Conservation (phyloP, 2,888 invertebrate genomes). For the Watsonalla cultraria region DNA sequence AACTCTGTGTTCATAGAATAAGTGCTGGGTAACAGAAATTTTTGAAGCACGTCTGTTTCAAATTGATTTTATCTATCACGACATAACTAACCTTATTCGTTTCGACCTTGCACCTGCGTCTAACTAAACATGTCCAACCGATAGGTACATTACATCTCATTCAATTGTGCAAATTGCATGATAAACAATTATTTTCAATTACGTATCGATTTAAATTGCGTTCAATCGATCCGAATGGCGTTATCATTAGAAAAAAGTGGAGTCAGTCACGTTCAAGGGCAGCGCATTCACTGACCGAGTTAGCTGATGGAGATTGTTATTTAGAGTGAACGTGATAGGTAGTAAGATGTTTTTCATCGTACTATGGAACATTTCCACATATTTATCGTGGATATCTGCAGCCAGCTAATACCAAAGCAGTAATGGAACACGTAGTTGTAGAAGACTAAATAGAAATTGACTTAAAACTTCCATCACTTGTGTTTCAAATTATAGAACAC, state of each 20-base stretch:
- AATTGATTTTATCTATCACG: slow-evolving; percentile 34
- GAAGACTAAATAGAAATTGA: not conserved
- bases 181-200: slow-evolving; percentile 14
- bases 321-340: slow-evolving; percentile 13
- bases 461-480: not conserved
- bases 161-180: slow-evolving; percentile 14
- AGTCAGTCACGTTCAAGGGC: slow-evolving; percentile 58
- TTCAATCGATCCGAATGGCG: not conserved
- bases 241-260: slow-evolving; percentile 24
- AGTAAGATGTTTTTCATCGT: not conserved
- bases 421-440: no score
- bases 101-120: slow-evolving; percentile 39
- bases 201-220: slow-evolving; percentile 6
- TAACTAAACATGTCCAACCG: slow-evolving; percentile 7
- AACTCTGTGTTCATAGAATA: slow-evolving; percentile 4
- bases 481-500: no score
- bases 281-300: slow-evolving; percentile 54
- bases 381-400: no score
- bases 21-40: not conserved
- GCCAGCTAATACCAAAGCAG: no score
- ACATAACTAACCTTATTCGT: slow-evolving; percentile 34
- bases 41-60: slow-evolving; percentile 8
- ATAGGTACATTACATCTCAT: not conserved
- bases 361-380: not conserved
- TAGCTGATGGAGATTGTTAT: slow-evolving; percentile 19